These are phyloP conservation scores for Hippocampus barbouri DNA, from an alignment of 2,113 vertebrate species.

Conservation along the genomic window DNA sequence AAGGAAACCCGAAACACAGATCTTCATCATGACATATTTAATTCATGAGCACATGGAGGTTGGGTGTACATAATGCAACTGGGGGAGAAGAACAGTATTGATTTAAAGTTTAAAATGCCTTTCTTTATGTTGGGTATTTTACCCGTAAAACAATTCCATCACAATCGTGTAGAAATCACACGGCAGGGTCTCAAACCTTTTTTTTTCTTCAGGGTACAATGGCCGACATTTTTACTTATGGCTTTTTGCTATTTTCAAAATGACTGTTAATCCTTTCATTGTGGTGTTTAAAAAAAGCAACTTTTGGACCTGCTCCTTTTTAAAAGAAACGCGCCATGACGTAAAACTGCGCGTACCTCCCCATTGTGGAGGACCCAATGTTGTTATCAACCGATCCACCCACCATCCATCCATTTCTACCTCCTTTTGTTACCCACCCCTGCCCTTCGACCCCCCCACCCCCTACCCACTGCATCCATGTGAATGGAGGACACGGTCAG, in stretches of 20 bases:
- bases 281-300: conserved; percentile 6
- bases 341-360: conserved; percentile 22
- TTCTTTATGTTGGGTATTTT: neutral
- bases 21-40: conserved; percentile 70
- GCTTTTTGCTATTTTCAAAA: neutral
- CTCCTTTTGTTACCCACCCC: conserved; percentile 41
- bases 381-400: conserved; percentile 60
- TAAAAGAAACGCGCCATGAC: conserved; percentile 16
- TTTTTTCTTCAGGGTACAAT: too few relatives aligned
- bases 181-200: neutral
- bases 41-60: conserved; percentile 65
- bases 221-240: neutral
- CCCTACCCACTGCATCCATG: conserved; percentile 2
- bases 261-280: conserved; percentile 10
- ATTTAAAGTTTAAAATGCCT: neutral
- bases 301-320: conserved; percentile 32
- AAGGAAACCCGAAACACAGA: conserved; percentile 67
- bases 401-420: conserved; percentile 32
- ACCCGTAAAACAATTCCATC: neutral
- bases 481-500: conserved; percentile 25
- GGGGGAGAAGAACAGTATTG: neutral
- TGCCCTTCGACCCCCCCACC: neutral
- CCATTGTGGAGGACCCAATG: conserved; percentile 34
- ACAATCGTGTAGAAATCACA: neutral
- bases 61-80: conserved; percentile 19